Evolutionary conservation across 2,113 vertebrate genomes (phyloP).

Genomic region (human (Homo sapiens)): GRCh38 chr5:62579001-62579500

Average conservation of each 20-base stretch:
- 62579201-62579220: background rate
- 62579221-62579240: constrained; percentile 11
- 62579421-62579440: constrained; percentile 81
- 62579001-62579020: constrained; percentile 54
- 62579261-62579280: background rate
- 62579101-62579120: background rate
- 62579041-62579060: constrained; percentile 31
- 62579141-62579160: constrained; percentile 45
- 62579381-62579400: constrained; percentile 81
- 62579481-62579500: constrained; percentile 77
- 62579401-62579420: constrained; percentile 80
- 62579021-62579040: constrained; percentile 44
- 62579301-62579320: constrained; percentile 34
- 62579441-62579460: constrained; percentile 78
- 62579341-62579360: constrained; percentile 24
- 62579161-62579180: constrained; percentile 11
- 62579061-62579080: constrained; percentile 29
- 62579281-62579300: background rate
- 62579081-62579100: background rate
- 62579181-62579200: constrained; percentile 40
- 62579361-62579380: constrained; percentile 67
- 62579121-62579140: constrained; percentile 35
- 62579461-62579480: constrained; percentile 69
- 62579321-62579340: background rate
- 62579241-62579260: constrained; percentile 17